Evolutionary conservation across 2,888 invertebrate genomes (phyloP).

Genomic region (Cheilosia urbana): DNA sequence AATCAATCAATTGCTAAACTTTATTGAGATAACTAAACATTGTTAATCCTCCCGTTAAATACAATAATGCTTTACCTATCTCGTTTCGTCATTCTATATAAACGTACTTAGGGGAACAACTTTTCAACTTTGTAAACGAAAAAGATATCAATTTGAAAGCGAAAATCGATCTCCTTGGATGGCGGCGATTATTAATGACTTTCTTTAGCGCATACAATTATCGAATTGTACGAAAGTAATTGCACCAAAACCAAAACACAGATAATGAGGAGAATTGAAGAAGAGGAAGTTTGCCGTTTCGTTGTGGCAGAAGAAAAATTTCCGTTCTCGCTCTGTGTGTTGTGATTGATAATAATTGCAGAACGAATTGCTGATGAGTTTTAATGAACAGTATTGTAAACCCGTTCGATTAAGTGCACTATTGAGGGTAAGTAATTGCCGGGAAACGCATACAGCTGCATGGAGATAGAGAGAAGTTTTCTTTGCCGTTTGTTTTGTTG

Average conservation of each 20-base stretch:
- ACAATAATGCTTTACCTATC: constrained; percentile 9
- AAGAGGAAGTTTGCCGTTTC: constrained; percentile 25
- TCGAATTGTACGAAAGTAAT: constrained; percentile 41
- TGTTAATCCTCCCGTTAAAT: constrained; percentile 33
- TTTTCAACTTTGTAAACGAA: neutral
- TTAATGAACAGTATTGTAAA: constrained; percentile 46
- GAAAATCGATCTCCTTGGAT: constrained; percentile 6
- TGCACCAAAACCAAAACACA: constrained; percentile 25
- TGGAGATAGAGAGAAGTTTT: constrained; percentile 17
- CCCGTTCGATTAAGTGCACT: constrained; percentile 25
- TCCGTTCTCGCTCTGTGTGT: constrained; percentile 53
- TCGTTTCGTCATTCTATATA: neutral
- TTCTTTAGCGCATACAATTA: constrained; percentile 7
- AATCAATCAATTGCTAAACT: constrained; percentile 43
- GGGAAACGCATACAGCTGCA: neutral
- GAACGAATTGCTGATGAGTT: constrained; percentile 61
- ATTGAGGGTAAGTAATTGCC: constrained; percentile 33
- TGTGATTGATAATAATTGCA: constrained; percentile 64
- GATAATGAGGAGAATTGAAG: constrained; percentile 39
- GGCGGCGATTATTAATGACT: constrained; percentile 2
- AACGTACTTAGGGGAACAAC: no score
- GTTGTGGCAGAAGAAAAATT: constrained; percentile 35
- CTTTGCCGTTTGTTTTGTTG: constrained; percentile 8
- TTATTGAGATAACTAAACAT: constrained; percentile 22
- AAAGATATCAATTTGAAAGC: constrained; percentile 35